Percentiles rank a stretch among this genome's conserved stretches.
phyloP scores from a whole-genome alignment of 2,113 vertebrate species.

The Ancistrus triradiatus region DNA sequence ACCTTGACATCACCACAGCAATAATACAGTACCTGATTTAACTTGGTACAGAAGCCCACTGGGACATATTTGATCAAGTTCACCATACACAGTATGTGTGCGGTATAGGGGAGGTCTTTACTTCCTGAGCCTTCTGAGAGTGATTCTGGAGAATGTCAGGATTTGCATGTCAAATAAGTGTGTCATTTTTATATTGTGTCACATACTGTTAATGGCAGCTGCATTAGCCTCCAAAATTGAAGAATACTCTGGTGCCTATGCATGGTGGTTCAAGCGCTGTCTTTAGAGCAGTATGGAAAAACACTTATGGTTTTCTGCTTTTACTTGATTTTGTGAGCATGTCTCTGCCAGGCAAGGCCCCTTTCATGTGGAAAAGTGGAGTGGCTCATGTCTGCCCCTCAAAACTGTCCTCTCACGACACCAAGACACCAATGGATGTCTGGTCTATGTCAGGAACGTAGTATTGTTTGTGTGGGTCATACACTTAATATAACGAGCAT shows the following conservation, averaged over 20 bases:
- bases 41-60: no score
- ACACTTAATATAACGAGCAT: neutral
- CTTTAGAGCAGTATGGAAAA: conserved; percentile 58
- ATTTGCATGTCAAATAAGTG: conserved; percentile 58
- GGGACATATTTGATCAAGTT: conserved; percentile 20
- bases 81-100: conserved; percentile 58
- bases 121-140: conserved; percentile 34
- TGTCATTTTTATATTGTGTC: conserved; percentile 51
- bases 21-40: no score
- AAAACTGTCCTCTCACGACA: conserved; percentile 48
- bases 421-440: conserved; percentile 43
- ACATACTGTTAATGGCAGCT: conserved; percentile 34
- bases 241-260: conserved; percentile 26
- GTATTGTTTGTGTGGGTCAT: conserved; percentile 22
- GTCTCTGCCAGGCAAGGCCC: conserved; percentile 49
- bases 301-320: conserved; percentile 55
- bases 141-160: conserved; percentile 55
- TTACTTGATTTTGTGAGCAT: conserved; percentile 54
- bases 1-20: no score
- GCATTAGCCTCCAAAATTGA: conserved; percentile 25
- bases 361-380: conserved; percentile 59
- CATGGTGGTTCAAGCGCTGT: conserved; percentile 30
- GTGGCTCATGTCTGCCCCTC: conserved; percentile 52
- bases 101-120: conserved; percentile 41
- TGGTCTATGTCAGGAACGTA: conserved; percentile 47